Conservation (phyloP, 2,113 vertebrate genomes). For the Ictalurus furcatus region DNA sequence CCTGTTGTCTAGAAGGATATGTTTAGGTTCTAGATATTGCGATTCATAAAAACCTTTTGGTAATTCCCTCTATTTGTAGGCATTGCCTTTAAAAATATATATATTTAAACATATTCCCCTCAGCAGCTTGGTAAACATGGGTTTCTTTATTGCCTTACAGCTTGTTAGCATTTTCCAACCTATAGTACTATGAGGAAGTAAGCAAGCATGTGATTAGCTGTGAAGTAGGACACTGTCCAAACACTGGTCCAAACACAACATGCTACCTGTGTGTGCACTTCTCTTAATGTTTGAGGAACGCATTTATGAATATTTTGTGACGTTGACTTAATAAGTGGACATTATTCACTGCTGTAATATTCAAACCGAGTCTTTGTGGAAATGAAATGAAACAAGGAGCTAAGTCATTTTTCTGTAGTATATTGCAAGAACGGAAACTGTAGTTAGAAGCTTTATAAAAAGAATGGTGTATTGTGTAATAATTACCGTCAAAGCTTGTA, state of each 20-base stretch:
- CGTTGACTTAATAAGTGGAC: neutral
- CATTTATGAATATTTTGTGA: neutral
- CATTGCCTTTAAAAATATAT: neutral
- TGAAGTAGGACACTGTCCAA: neutral
- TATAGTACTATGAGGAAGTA: neutral
- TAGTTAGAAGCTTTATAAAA: neutral
- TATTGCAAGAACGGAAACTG: neutral
- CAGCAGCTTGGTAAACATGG: neutral
- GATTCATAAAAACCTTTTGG: neutral
- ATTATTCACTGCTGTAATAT: neutral
- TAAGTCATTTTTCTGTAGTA: neutral
- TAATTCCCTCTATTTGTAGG: neutral
- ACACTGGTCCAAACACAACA: neutral
- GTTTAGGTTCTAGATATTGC: neutral
- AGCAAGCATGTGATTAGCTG: slow-evolving; percentile 1
- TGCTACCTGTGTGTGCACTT: neutral
- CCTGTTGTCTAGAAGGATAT: neutral
- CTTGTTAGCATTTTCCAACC: neutral
- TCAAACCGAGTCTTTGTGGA: neutral
- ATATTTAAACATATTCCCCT: neutral
- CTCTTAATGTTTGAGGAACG: neutral
- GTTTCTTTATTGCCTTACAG: neutral
- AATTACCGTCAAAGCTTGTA: neutral
- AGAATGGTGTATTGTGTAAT: neutral
- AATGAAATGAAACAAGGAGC: neutral